Conservation (phyloP, 2,113 vertebrate genomes). For the Myrmophylax atrothorax region DNA sequence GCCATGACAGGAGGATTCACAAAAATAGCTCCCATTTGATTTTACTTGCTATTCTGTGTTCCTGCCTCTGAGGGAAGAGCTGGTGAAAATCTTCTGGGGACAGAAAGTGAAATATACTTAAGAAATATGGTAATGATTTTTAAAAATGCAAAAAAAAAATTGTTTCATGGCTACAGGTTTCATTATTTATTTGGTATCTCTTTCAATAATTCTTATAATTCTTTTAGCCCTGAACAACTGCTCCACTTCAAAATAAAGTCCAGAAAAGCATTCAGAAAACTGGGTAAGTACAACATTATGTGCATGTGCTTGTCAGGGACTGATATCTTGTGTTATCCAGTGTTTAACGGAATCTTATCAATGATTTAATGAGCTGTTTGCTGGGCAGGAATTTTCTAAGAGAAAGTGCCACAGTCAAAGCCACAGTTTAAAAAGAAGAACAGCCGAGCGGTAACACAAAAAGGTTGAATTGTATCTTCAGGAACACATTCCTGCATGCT, state of each 20-base stretch:
- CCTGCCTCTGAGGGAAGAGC: background rate
- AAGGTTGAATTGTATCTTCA: slow-evolving; percentile 33
- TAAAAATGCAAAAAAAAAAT: background rate
- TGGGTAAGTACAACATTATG: background rate
- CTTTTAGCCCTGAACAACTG: background rate
- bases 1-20: background rate
- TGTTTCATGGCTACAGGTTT: background rate
- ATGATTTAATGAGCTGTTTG: slow-evolving; percentile 45
- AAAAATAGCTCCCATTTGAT: background rate
- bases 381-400: background rate
- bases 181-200: slow-evolving; percentile 34
- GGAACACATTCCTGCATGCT: slow-evolving; percentile 14
- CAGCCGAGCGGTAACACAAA: background rate
- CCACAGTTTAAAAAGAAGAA: background rate
- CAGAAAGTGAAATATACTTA: background rate
- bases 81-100: background rate
- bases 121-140: background rate
- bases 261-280: background rate
- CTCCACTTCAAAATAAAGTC: slow-evolving; percentile 29
- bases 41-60: background rate
- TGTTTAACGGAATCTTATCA: slow-evolving; percentile 19
- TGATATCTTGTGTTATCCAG: background rate
- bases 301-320: background rate
- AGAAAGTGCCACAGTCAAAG: background rate
- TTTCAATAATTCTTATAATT: slow-evolving; percentile 18